phyloP scores from a whole-genome alignment of 37 sponge, comb jelly and placozoan genomes.

The Haliclona indistincta region DNA sequence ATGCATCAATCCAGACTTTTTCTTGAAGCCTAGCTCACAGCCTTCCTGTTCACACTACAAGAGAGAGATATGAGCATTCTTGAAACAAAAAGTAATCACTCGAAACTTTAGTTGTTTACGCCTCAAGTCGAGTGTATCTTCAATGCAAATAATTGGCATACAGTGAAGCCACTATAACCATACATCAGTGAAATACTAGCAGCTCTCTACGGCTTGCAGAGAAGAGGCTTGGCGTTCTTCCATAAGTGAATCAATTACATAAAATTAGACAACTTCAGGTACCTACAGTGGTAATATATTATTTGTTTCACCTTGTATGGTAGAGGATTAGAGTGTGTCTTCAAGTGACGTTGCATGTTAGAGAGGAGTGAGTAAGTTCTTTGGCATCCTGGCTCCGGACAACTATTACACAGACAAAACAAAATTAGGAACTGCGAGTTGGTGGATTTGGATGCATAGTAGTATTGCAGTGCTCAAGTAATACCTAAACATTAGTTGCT shows the following conservation, averaged over 20 bases:
- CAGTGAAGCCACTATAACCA: too few species aligned
- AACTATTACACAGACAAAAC: conserved; percentile 25
- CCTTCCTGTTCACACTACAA: conserved; percentile 52
- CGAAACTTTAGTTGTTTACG: too few species aligned
- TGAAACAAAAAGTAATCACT: conserved; percentile 7
- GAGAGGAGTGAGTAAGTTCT: conserved; percentile 33
- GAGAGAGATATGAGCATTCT: background rate
- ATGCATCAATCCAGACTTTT: conserved; percentile 44
- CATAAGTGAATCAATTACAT: too few species aligned
- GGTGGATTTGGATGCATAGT: conserved; percentile 4
- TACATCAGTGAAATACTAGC: too few species aligned
- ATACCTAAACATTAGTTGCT: conserved; percentile 17
- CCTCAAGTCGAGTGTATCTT: too few species aligned
- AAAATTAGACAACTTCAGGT: too few species aligned
- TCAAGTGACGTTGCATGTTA: conserved; percentile 51
- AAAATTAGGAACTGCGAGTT: background rate
- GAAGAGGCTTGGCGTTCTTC: too few species aligned
- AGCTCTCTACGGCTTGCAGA: too few species aligned
- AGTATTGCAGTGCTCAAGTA: background rate
- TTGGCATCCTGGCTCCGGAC: conserved; percentile 45
- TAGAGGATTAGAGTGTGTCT: conserved; percentile 31
- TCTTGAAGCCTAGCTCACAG: conserved; percentile 54
- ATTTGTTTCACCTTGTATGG: conserved; percentile 53
- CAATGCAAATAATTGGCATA: too few species aligned
- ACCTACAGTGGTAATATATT: background rate